phyloP scores from a whole-genome alignment of 2,888 invertebrate species.

The Cinara cedri region DNA sequence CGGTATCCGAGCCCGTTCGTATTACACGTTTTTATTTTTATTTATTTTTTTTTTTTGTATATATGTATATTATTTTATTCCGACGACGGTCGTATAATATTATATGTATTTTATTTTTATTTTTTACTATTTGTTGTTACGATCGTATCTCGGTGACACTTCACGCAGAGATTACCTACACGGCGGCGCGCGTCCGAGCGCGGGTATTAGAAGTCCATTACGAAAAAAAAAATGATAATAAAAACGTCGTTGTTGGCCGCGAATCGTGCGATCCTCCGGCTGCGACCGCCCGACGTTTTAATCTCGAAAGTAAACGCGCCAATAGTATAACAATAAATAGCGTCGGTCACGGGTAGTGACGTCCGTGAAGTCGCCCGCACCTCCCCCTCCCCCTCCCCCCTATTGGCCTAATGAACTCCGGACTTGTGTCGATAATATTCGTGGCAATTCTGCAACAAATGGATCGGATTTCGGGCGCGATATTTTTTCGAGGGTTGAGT shows the following conservation, averaged over 20 bases:
- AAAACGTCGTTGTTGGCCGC: not conserved
- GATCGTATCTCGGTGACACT: constrained; percentile 19
- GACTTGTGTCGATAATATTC: too few species aligned
- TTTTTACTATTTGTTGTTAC: not conserved
- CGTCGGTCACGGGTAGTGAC: too few species aligned
- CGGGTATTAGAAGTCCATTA: constrained; percentile 9
- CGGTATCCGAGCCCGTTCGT: not conserved
- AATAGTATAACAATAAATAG: too few species aligned
- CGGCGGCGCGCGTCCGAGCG: not conserved
- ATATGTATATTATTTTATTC: not conserved
- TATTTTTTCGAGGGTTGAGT: too few species aligned
- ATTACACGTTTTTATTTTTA: constrained; percentile 19
- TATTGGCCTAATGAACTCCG: too few species aligned
- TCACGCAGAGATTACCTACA: constrained; percentile 5
- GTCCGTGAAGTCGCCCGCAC: too few species aligned
- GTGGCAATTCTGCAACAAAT: too few species aligned
- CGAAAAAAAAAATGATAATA: not conserved
- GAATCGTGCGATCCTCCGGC: not conserved
- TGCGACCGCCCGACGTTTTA: constrained; percentile 5
- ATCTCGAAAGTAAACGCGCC: not conserved
- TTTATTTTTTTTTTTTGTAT: constrained; percentile 2
- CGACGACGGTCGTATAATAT: not conserved
- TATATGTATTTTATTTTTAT: not conserved
- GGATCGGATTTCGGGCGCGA: too few species aligned
- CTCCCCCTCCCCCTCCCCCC: too few species aligned